phyloP scores from a whole-genome alignment of 2,888 invertebrate species.

The Plutella xylostella region DNA sequence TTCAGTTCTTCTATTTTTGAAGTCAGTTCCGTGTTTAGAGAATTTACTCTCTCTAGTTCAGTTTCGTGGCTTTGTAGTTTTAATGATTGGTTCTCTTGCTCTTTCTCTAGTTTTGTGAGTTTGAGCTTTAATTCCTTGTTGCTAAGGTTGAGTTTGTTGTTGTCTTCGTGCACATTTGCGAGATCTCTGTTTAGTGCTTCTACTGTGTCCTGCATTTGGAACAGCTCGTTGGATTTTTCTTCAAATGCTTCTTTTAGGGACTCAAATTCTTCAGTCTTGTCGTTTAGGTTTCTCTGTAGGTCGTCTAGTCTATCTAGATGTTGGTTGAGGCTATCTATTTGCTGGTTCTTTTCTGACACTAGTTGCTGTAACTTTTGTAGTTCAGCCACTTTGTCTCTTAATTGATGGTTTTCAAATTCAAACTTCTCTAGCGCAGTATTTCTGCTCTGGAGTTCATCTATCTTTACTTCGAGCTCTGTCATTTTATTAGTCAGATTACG shows the following conservation, averaged over 20 bases:
- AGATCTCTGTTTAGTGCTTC: conserved; percentile 43
- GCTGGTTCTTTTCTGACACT: conserved; percentile 66
- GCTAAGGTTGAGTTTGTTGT: conserved; percentile 39
- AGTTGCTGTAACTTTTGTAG: conserved; percentile 63
- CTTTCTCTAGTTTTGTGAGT: conserved; percentile 52
- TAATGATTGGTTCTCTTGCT: conserved; percentile 52
- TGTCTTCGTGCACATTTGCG: conserved; percentile 49
- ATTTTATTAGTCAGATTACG: conserved; percentile 57
- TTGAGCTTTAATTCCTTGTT: conserved; percentile 50
- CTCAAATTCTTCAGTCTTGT: conserved; percentile 59
- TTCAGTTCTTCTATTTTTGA: conserved; percentile 54
- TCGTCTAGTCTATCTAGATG: conserved; percentile 59
- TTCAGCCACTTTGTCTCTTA: conserved; percentile 59
- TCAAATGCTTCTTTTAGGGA: conserved; percentile 58
- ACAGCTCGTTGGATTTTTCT: conserved; percentile 50
- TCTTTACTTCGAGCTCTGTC: conserved; percentile 62
- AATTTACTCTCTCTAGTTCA: conserved; percentile 45
- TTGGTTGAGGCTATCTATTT: conserved; percentile 62
- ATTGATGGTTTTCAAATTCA: conserved; percentile 52
- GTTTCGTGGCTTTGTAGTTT: conserved; percentile 49
- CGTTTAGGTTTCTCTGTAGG: conserved; percentile 58
- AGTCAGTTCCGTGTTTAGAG: conserved; percentile 46
- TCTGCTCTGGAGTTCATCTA: conserved; percentile 55
- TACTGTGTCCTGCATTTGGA: conserved; percentile 48
- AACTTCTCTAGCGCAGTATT: conserved; percentile 43